These are phyloP conservation scores for Pituophis catenifer DNA, from an alignment of 2,113 vertebrate species.

Conservation along the genomic window DNA sequence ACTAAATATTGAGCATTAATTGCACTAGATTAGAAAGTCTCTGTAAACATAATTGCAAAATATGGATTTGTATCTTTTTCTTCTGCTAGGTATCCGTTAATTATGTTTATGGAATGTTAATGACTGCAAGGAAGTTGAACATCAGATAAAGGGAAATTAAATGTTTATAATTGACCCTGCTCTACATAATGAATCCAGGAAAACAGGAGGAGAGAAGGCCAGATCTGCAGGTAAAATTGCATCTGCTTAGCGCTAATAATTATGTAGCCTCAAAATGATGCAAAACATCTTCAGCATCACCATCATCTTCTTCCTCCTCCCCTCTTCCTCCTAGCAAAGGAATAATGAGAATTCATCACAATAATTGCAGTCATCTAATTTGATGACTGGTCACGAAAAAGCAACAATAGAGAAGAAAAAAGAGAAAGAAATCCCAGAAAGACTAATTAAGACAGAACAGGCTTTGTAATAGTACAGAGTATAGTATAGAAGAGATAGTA, in stretches of 20 bases:
- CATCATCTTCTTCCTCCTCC: background rate
- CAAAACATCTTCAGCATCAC: background rate
- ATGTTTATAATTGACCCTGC: background rate
- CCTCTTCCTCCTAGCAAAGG: background rate
- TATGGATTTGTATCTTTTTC: background rate
- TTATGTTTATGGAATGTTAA: conserved; percentile 1
- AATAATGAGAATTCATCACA: background rate
- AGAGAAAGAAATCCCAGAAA: background rate
- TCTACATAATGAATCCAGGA: background rate
- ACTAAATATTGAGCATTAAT: background rate
- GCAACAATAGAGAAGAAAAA: background rate
- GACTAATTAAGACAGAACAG: background rate
- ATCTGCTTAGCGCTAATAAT: background rate
- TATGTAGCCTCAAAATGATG: background rate
- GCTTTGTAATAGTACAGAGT: background rate
- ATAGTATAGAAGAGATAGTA: background rate
- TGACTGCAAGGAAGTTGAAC: background rate
- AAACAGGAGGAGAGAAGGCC: background rate
- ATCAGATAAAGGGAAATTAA: background rate
- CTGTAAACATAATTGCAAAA: background rate
- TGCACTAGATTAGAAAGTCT: background rate
- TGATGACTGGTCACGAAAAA: background rate
- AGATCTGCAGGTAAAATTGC: background rate
- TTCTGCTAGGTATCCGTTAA: background rate
- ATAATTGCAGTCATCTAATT: background rate